Evolutionary conservation across 2,888 invertebrate species (phyloP).

Genomic region (Synergus laeviventris): DNA sequence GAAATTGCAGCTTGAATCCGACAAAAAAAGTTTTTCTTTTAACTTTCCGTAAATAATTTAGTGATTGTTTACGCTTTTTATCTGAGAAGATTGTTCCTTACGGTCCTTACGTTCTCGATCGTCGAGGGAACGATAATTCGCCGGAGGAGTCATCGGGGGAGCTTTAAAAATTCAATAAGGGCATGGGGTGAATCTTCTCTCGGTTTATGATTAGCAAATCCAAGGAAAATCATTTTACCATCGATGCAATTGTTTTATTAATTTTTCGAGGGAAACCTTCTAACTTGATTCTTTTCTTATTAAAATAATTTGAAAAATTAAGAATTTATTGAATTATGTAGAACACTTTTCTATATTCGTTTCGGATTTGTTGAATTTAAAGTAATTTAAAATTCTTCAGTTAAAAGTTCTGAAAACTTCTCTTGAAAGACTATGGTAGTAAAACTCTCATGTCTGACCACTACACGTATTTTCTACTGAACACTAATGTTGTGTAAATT

Average conservation of each 20-base stretch:
- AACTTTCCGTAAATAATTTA: conserved; percentile 29
- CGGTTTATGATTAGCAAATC: conserved; percentile 36
- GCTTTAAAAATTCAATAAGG: conserved; percentile 40
- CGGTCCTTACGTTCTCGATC: conserved; percentile 37
- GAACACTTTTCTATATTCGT: neutral
- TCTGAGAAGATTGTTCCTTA: conserved; percentile 27
- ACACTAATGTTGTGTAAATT: too few relatives aligned
- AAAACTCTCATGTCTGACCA: neutral
- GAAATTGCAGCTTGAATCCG: neutral
- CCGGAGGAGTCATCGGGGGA: conserved; percentile 36
- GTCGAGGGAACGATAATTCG: conserved; percentile 38
- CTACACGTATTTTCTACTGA: neutral
- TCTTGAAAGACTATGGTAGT: too few relatives aligned
- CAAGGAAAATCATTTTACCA: conserved; percentile 18
- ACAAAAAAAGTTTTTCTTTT: conserved; percentile 8
- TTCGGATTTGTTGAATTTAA: neutral
- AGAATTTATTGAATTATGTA: neutral
- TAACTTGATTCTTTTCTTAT: neutral
- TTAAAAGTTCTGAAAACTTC: neutral
- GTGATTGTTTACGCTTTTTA: conserved; percentile 39
- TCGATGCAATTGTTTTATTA: neutral
- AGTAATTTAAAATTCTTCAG: neutral
- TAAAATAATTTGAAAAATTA: neutral
- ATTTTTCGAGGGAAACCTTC: neutral
- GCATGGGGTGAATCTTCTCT: conserved; percentile 37